These are phyloP conservation scores for Drosophila orena DNA, from an alignment of 1,140 invertebrate genomes.

Conservation along the genomic window DNA sequence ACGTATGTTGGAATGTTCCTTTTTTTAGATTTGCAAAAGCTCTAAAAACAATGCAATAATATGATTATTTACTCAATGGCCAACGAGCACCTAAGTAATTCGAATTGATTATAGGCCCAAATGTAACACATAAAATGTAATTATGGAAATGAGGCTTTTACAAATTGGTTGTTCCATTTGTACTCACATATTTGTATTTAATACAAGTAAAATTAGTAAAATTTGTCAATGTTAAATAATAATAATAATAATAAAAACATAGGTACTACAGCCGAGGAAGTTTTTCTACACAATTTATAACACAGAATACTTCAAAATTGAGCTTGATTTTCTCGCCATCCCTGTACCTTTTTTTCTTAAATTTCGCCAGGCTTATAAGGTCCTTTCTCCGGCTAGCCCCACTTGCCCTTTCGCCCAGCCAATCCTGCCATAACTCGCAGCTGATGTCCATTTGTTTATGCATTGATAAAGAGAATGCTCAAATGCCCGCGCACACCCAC, in stretches of 20 bases:
- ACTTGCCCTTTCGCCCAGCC: background rate
- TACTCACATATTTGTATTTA: no score
- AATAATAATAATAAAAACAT: background rate
- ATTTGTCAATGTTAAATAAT: no score
- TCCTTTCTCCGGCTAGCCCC: background rate
- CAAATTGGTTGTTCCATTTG: no score
- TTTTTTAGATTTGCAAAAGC: background rate
- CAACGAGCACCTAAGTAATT: no score
- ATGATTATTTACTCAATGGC: no score
- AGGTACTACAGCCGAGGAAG: background rate
- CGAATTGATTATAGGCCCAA: no score
- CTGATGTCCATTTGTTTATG: constrained; percentile 67
- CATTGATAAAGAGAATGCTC: constrained; percentile 51
- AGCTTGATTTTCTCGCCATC: background rate
- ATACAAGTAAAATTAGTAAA: no score
- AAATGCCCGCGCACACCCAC: constrained; percentile 1
- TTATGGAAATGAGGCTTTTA: no score
- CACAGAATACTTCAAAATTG: no score
- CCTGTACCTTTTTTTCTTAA: background rate
- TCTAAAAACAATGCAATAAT: no score
- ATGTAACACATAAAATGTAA: background rate
- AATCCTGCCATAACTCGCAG: constrained; percentile 39
- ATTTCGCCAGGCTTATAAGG: background rate
- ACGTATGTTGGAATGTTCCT: background rate
- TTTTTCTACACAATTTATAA: background rate